Evolutionary conservation across 30 jellyfish, hydroid and myxozoan genomes (phyloP).

Genomic region (Hydractinia symbiolongicarpus): DNA sequence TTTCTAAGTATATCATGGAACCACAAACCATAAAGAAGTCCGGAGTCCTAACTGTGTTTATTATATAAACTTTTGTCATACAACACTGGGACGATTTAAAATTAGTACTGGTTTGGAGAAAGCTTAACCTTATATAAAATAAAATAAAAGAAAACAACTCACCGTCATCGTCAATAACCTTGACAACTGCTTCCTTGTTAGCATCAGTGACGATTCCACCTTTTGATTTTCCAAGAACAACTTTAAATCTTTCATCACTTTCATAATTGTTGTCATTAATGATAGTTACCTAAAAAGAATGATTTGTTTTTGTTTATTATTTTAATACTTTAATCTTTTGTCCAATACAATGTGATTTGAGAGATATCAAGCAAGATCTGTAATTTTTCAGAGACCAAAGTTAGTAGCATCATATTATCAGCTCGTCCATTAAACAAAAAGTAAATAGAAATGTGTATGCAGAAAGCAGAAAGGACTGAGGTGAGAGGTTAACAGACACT

Average conservation of each 20-base stretch:
- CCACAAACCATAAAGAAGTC: too few relatives aligned
- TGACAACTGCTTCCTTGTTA: constrained; percentile 30
- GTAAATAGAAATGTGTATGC: neutral
- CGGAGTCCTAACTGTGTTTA: too few relatives aligned
- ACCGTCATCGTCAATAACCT: constrained; percentile 73
- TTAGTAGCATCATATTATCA: neutral
- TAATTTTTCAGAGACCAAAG: neutral
- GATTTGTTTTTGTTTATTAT: too few relatives aligned
- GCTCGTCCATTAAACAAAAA: neutral
- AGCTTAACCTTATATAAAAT: too few relatives aligned
- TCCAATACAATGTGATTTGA: neutral
- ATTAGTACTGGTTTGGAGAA: too few relatives aligned
- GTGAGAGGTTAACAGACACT: too few relatives aligned
- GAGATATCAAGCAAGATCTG: neutral
- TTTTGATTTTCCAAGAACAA: constrained; percentile 43
- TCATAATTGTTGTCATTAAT: constrained; percentile 66
- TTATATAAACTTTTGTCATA: too few relatives aligned
- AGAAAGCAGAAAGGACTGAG: too few relatives aligned
- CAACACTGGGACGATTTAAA: too few relatives aligned
- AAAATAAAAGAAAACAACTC: neutral
- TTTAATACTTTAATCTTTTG: neutral
- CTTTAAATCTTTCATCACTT: constrained; percentile 51
- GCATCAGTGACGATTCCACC: constrained; percentile 61
- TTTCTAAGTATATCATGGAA: too few relatives aligned
- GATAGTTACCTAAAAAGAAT: constrained; percentile 39